phyloP scores from a whole-genome alignment of 2,113 vertebrate species.

The Hippotragus niger region DNA sequence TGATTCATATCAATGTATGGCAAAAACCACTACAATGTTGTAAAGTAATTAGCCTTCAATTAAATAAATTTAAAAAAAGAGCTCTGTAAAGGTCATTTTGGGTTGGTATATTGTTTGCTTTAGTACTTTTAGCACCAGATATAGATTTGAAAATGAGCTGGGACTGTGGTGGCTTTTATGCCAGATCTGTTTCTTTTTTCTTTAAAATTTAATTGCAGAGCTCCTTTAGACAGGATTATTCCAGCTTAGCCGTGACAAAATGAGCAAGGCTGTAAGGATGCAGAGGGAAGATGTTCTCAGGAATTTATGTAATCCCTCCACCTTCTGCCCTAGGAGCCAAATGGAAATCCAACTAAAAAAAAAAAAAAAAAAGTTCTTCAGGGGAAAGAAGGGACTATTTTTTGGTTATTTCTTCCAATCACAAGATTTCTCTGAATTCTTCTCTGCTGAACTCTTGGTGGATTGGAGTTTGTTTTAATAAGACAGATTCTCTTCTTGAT shows the following conservation, averaged over 20 bases:
- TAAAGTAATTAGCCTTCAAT: neutral
- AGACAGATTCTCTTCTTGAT: neutral
- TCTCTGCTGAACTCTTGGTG: neutral
- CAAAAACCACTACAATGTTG: neutral
- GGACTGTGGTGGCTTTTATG: neutral
- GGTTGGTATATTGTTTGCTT: neutral
- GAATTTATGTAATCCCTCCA: neutral
- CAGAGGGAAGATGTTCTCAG: neutral
- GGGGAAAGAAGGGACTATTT: neutral
- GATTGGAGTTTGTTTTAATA: neutral
- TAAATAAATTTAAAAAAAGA: neutral
- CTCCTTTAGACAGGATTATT: conserved; percentile 3
- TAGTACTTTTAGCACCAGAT: neutral
- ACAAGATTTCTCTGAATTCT: neutral
- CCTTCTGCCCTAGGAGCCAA: neutral
- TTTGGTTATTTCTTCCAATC: neutral
- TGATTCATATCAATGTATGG: neutral
- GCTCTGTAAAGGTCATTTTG: neutral
- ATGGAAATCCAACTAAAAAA: neutral
- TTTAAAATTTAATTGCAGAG: neutral
- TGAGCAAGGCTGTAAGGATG: neutral
- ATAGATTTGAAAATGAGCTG: neutral
- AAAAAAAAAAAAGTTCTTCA: neutral
- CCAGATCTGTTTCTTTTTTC: neutral
- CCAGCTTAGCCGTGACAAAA: neutral